Evolutionary conservation across 2,888 invertebrate species (phyloP), one percentile per base, ranked within the genome.

Genomic region (Drymonia ruficornis): DNA sequence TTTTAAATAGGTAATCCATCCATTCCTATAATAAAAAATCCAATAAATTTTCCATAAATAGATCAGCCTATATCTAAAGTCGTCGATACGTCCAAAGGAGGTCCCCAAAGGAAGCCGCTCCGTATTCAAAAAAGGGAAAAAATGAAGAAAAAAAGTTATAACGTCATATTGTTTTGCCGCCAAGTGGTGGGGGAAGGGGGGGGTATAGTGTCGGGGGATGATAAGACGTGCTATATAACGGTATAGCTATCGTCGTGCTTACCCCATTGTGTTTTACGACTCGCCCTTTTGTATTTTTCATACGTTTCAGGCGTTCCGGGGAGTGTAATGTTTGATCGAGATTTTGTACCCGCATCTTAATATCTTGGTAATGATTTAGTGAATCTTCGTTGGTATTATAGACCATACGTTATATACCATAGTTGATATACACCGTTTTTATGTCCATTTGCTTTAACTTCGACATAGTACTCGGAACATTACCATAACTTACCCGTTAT

Each of bases 141-240:
- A 87, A 87, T 84, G 86, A 83, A 87, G 83, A 89, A 90, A 90
- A 91, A 91, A 92, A 89, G 87, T 89, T 89, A 89, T 92, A 91
- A 89, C 91, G 90, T 91, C 91, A 92, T 91, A 92, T 92, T 92
- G 91, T 92, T 91, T 92, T 91, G 89, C 90, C 86, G 83, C 88
- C 85, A 84, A 84, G 84, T 80, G 85, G 77, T 72, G 78, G 65
- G 72, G 70, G 71, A 50, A 56, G 65, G 72, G 80, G 83, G 83
- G 80, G 80, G 83, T 88, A 86, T 89, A 90, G 89, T 89, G 88
- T 82, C 70, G 81, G 85, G 86, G 84, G 72, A 82, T 84, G 89
- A 90, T 90, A 88, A 88, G 88, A 86, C 84, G 84, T 78, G 84
- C 70, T 81, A 80, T 86, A 84, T 78, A 81, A 79, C 78, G 56